Conservation (phyloP, 2,797 vertebrate species). For the Lutjanus campechanus region DNA sequence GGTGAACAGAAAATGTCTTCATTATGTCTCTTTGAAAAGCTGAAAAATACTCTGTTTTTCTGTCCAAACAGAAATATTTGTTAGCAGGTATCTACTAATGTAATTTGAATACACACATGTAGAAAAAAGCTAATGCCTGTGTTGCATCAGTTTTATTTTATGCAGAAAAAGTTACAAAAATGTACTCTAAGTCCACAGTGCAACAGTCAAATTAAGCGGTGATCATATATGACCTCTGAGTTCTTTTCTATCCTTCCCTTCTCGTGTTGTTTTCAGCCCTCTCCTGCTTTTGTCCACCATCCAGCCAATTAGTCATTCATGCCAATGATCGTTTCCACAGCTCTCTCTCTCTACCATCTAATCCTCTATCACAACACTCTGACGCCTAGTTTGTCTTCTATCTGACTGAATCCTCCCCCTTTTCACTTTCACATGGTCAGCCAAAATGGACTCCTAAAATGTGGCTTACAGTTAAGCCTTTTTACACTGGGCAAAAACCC, state of each 20-base stretch:
- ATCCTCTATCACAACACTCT: constrained; percentile 38
- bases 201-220: neutral
- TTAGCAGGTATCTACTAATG: neutral
- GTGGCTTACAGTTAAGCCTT: neutral
- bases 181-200: neutral
- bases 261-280: neutral
- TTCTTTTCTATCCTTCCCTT: neutral
- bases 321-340: constrained; percentile 35
- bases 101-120: neutral
- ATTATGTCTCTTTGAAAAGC: neutral
- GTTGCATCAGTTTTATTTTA: neutral
- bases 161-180: neutral
- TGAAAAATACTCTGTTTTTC: constrained; percentile 1
- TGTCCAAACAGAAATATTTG: neutral
- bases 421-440: constrained; percentile 20
- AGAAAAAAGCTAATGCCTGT: too few species aligned
- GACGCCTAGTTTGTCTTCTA: constrained; percentile 34
- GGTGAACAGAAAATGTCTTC: neutral
- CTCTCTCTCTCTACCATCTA: constrained; percentile 13
- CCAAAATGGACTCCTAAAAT: neutral
- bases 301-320: constrained; percentile 43
- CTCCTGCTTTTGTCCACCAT: constrained; percentile 11
- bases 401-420: constrained; percentile 13
- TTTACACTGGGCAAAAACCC: too few species aligned
- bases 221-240: neutral